phyloP scores from a whole-genome alignment of 2,113 vertebrate genomes.

The human (Homo sapiens) region GRCh38 chr11:95418501-95419000 shows the following conservation, averaged over 20 bases:
- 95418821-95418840: not conserved
- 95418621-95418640: not conserved
- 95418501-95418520: not conserved
- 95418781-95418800: not conserved
- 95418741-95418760: not conserved
- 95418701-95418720: not conserved
- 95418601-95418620: rapidly evolving
- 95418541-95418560: not conserved
- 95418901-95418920: not conserved
- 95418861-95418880: not conserved
- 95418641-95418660: not conserved
- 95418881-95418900: not conserved
- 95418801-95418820: not conserved
- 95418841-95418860: not conserved
- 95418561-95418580: not conserved
- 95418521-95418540: not conserved
- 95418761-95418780: not conserved
- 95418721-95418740: not conserved
- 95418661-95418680: not conserved
- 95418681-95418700: not conserved
- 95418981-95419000: not conserved
- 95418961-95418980: not conserved
- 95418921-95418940: not conserved
- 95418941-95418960: not conserved
- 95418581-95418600: not conserved